These are phyloP conservation scores for Euschistus heros DNA, from an alignment of 1,140 invertebrate species.

Conservation along the genomic window DNA sequence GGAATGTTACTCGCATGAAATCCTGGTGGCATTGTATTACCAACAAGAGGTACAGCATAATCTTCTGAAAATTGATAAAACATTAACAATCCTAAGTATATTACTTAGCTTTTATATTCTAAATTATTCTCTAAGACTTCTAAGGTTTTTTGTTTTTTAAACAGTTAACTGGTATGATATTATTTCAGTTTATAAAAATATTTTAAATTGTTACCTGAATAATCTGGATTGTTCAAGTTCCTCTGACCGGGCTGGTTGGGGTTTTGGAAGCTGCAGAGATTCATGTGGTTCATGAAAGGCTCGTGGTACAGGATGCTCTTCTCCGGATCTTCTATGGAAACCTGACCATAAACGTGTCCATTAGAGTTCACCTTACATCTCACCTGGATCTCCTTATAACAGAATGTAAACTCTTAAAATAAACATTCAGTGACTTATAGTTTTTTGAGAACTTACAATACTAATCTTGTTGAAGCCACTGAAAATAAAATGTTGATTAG, in stretches of 20 bases:
- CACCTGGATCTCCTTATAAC: constrained; percentile 34
- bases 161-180: no score
- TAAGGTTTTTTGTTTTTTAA: no score
- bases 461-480: no score
- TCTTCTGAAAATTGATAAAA: constrained; percentile 35
- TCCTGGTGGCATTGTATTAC: not conserved
- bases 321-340: constrained; percentile 38
- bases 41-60: constrained; percentile 42
- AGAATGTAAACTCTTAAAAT: not conserved
- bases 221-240: constrained; percentile 29
- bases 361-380: constrained; percentile 38
- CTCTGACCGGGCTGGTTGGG: not conserved
- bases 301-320: constrained; percentile 41
- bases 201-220: constrained; percentile 28
- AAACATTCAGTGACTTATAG: no score
- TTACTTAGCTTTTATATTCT: no score
- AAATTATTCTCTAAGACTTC: no score
- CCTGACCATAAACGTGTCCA: constrained; percentile 44
- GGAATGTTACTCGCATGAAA: constrained; percentile 11
- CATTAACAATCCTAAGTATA: no score
- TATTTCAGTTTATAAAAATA: no score
- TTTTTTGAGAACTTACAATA: no score
- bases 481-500: no score
- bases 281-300: constrained; percentile 36
- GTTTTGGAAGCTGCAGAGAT: constrained; percentile 33